Evolutionary conservation across 1,140 invertebrate species (phyloP), one percentile per base, ranked within the genome.

Genomic region (Platyscapa corneri): DNA sequence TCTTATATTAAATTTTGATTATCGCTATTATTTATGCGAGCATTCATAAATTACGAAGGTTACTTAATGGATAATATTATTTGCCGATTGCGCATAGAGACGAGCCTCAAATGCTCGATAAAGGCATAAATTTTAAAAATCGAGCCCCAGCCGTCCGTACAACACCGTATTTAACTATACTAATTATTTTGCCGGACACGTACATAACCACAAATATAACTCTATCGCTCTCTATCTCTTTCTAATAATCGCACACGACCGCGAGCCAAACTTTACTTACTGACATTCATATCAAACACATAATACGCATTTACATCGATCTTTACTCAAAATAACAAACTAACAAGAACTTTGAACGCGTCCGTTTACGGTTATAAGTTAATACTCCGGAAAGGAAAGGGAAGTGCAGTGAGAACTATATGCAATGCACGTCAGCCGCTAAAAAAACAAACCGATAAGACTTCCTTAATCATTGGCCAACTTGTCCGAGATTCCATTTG

Each of bases 101-200:
- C n/a, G n/a, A 74, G 14, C 14, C 16, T 78, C 30, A n/a, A 64
- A 16, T 79, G 12, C 23, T 39, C 20, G 27, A 64, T 79, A 39
- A 32, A 20, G 34, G 0, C 39, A 8, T 70, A 49, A 74, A 82
- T 82, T 82, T 82, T 82, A 34, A 83, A 76, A 76, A 76, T 83
- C 37, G 32, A 60, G 23, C 23, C 32, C 34, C 42, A 84, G 53
- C 60, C 84, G 30, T 75, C 78, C 46, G 64, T 56, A n/a, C 18
- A 78, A 72, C 53, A 81, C 6, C 67, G 77, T 39, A 49, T 70
- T 74, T 74, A 74, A 74, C 70, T 74, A 74, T 53, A 53, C 75
- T 53, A 53, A 82, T 60, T 81, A 85, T 82, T 85, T 85, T 85
- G 84, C 84, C 84, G 84, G 46, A 72, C 79, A 85, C 79, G 76